Conservation (phyloP, 2,113 vertebrate genomes). For the Silurus meridionalis region DNA sequence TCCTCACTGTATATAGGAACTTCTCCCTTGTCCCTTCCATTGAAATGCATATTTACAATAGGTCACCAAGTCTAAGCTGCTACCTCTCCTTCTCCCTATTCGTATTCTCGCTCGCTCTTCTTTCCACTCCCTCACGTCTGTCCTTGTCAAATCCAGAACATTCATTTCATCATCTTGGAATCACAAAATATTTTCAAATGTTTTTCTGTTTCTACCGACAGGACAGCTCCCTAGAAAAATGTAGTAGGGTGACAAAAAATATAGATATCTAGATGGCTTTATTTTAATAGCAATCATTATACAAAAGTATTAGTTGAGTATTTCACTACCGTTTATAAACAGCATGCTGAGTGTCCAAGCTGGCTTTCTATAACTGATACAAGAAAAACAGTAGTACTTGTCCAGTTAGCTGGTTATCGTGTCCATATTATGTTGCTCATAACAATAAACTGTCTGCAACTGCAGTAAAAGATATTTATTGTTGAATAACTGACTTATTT, state of each 20-base stretch:
- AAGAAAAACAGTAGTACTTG: background rate
- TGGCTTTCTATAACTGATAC: background rate
- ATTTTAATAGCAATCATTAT: background rate
- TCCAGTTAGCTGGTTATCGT: background rate
- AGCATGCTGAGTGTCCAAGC: background rate
- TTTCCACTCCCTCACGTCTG: constrained; percentile 34
- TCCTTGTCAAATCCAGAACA: constrained; percentile 47
- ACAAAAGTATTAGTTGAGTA: background rate
- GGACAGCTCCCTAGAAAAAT: background rate
- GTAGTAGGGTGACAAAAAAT: background rate
- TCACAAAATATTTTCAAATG: constrained; percentile 30
- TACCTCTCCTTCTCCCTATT: constrained; percentile 21
- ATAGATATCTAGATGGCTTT: background rate
- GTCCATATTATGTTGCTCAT: background rate
- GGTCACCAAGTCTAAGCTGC: constrained; percentile 4
- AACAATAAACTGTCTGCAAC: background rate
- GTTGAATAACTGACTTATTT: background rate
- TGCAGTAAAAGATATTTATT: background rate
- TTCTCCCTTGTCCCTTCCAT: background rate
- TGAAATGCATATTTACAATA: constrained; percentile 7
- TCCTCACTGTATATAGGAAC: background rate
- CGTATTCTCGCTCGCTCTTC: constrained; percentile 15
- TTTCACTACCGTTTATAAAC: background rate
- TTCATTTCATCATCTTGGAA: constrained; percentile 45
- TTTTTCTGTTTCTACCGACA: background rate